A percentile compares a stretch with the other conserved stretches of the same genome.
phyloP scores from a whole-genome alignment of 2,797 vertebrate genomes.

The Sebastolobus altivelis region DNA sequence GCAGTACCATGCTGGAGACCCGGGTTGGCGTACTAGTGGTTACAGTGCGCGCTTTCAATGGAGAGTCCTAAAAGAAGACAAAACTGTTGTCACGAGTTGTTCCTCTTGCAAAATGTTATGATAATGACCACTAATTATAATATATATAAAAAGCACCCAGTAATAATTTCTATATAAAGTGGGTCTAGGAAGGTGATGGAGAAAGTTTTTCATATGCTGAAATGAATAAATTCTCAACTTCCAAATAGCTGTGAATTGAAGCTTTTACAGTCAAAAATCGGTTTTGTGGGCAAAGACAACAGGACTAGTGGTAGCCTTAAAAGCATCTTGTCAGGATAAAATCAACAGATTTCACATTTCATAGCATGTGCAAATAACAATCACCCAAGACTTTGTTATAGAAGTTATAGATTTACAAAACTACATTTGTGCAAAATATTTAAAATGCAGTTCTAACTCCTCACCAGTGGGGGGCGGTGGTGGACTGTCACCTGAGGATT shows the following conservation, averaged over 20 bases:
- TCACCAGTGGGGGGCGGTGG: slow-evolving; percentile 90
- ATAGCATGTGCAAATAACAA: not conserved
- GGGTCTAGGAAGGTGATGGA: not conserved
- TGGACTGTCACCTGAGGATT: slow-evolving; percentile 90
- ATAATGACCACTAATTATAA: not conserved
- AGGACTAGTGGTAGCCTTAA: not conserved
- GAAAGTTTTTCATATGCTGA: not conserved
- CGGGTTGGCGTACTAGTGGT: slow-evolving; percentile 53
- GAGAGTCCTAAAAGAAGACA: slow-evolving; percentile 74
- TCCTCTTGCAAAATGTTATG: not conserved
- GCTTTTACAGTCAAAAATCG: slow-evolving; percentile 1
- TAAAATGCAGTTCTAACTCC: slow-evolving; percentile 34
- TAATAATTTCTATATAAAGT: not conserved
- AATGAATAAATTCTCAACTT: not conserved
- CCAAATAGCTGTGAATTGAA: not conserved
- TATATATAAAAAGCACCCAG: not conserved
- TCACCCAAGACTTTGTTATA: not conserved
- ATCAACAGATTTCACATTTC: not conserved
- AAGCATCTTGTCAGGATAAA: not conserved
- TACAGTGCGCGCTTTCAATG: slow-evolving; percentile 72
- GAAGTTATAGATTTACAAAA: not conserved
- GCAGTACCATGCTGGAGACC: slow-evolving; percentile 59
- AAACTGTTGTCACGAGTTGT: not conserved
- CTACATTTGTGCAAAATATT: not conserved
- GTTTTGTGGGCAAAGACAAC: not conserved